Evolutionary conservation across 2,113 vertebrate genomes (phyloP), one percentile per base, ranked within the genome.

Genomic region (Elachura formosa): DNA sequence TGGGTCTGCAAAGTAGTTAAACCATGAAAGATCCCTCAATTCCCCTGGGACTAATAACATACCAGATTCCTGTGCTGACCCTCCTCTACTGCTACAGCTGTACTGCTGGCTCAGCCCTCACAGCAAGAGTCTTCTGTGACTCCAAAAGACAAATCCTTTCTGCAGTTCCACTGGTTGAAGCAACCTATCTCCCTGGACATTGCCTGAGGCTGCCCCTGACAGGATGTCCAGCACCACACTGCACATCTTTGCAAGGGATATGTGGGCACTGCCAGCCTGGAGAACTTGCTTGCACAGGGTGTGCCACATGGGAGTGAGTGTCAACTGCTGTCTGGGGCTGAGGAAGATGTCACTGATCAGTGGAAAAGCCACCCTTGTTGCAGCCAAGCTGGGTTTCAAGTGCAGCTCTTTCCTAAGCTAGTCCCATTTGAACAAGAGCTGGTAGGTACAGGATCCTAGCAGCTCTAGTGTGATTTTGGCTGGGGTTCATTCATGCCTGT

Each of bases 1-100:
- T 38, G 62, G 51, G 10, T 48, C 73, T 91, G 48, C 73, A 89
- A 84, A 84, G 45, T 56, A 75, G 78, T 93, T 93, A 90, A 86
- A 92, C 31, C 61, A 72, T 75, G 61, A 82, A 87, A 87, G 62
- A 64, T 79, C 49, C 64, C n/a, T 79, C 1, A 0, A 48, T 72
- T 82, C 86, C 38, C 0, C 0, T 17, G 41, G 54, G 41, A 68
- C 46, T 69, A 83, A 73, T n/a, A 83, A 64, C 26, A 6, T 69
- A 87, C 34, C 62, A 54, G 46, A 87, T 84, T 87, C 62, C 66
- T 89, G 87, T 94, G 74, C 46, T 87, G n/a, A 74, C 56, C 52
- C 52, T 92, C 28, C 34, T 72, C 52, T 84, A 55, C 56, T 2
- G 1, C 80, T 89, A 79, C 64, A 89, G 73, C 80, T 89, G 59